Evolutionary conservation across 1,140 invertebrate species (phyloP), one percentile per base, ranked within the genome.

Genomic region (Cyclargus thomasi): DNA sequence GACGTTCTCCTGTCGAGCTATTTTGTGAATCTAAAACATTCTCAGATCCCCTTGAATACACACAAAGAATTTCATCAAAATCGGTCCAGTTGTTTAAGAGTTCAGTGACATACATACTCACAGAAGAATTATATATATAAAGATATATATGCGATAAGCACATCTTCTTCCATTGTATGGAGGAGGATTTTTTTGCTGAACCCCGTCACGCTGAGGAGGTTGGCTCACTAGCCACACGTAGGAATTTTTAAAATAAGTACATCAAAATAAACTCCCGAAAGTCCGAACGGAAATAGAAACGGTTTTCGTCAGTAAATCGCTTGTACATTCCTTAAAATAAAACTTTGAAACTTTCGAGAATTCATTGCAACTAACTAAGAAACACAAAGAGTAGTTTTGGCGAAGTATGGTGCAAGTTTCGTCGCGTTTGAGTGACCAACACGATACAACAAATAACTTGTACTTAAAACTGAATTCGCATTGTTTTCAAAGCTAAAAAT

Each of bases 341-440:
- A 47, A 47, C 11, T 47, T 47, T 47, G 10, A 11, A 47, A 47
- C 39, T 47, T 47, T 47, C 3, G 14, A n/a, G n/a, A 47, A 47
- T 47, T 47, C 39, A 47, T 47, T 47, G 39, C 14, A 47, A 47
- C 39, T 47, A 47, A 47, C 39, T 47, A 47, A 47, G 39, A 47
- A 47, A 47, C 8, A 47, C 39, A 47, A 47, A 47, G 39, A 47
- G 39, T 47, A 14, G 39, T 47, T 47, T 47, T 47, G 39, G 39
- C 6, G 39, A 47, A 47, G 39, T 47, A 47, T 47, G 39, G 39
- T 16, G 10, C 10, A 47, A 47, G 39, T 47, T 47, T 47, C 39
- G 39, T 14, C 39, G 10, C 8, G 39, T 0, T 11, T 11, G 39
- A 47, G 11, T 47, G 39, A 47, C 11, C 39, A 16, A 14, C 39